phyloP scores from a whole-genome alignment of 2,797 vertebrate genomes.

The Amazonetta brasiliensis region DNA sequence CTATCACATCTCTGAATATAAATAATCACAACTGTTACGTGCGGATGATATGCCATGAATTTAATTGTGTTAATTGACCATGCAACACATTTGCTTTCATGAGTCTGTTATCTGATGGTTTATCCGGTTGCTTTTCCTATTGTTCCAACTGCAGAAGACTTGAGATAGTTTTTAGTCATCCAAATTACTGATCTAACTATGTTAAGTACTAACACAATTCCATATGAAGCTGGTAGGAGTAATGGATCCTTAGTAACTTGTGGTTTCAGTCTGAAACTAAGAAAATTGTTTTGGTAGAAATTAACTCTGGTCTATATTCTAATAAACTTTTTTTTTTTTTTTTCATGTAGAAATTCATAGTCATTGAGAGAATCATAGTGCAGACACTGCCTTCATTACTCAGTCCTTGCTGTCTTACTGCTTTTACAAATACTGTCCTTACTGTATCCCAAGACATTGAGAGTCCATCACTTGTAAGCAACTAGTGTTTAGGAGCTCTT shows the following conservation, averaged over 20 bases:
- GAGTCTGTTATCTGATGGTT: not conserved
- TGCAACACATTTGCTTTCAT: not conserved
- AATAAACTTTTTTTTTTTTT: not conserved
- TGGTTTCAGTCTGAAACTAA: not conserved
- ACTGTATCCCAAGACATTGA: rapidly evolving
- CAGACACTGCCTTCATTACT: not conserved
- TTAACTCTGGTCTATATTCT: rapidly evolving
- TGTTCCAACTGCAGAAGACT: not conserved
- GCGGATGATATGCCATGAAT: not conserved
- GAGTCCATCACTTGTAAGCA: not conserved
- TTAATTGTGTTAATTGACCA: not conserved
- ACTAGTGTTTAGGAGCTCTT: not conserved
- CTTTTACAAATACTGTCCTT: not conserved
- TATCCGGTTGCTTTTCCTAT: not conserved
- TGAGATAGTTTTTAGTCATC: not conserved
- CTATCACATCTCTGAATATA: not conserved
- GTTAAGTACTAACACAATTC: not conserved
- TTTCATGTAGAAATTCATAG: not conserved
- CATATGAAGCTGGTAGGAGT: not conserved
- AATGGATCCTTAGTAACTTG: not conserved
- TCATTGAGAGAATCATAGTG: not conserved
- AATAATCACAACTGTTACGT: not conserved
- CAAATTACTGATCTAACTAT: not conserved
- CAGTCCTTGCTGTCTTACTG: too few species aligned
- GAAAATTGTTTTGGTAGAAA: not conserved